Evolutionary conservation across 2,113 vertebrate species (phyloP).

Genomic region (Microtus pennsylvanicus): DNA sequence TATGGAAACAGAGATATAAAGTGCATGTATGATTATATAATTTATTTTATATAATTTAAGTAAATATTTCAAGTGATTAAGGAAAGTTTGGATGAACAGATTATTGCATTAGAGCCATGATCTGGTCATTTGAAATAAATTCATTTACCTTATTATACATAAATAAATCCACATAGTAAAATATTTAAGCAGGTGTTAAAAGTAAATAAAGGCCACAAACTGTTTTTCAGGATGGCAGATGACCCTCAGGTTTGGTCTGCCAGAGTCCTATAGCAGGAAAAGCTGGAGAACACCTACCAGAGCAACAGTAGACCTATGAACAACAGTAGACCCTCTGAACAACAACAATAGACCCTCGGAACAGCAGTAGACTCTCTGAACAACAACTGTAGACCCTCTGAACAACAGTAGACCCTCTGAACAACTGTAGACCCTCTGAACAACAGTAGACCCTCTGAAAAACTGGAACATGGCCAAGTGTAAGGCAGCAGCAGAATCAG

Average conservation of each 20-base stretch:
- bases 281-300: background rate
- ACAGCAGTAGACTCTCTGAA: background rate
- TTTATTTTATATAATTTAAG: conserved; percentile 5
- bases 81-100: background rate
- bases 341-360: background rate
- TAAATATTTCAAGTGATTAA: conserved; percentile 21
- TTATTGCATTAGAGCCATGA: background rate
- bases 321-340: too few species aligned
- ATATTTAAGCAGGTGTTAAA: background rate
- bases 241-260: background rate
- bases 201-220: background rate
- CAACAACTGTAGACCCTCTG: background rate
- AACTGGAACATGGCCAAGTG: background rate
- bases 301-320: background rate
- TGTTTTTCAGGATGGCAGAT: background rate
- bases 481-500: background rate
- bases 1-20: conserved; percentile 32
- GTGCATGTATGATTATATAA: background rate
- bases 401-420: background rate
- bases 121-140: background rate
- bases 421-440: background rate
- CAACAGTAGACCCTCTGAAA: background rate
- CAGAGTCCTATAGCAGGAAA: background rate
- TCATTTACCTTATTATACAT: background rate
- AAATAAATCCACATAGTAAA: background rate